These are phyloP conservation scores for Hypotaenidia okinawae DNA, from an alignment of 2,797 vertebrate species.

Conservation along the genomic window DNA sequence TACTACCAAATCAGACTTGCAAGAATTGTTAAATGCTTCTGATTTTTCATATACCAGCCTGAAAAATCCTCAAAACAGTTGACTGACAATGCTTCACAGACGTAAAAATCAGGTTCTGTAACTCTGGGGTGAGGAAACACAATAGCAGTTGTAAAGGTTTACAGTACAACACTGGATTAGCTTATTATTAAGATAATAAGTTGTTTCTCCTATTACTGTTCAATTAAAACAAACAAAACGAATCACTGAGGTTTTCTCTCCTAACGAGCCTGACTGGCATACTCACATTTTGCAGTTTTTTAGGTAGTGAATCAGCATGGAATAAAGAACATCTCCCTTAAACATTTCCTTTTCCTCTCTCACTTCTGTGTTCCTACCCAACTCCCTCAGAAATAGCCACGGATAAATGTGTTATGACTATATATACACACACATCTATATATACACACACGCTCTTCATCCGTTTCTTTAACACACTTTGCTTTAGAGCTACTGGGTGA, in stretches of 20 bases:
- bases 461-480: background rate
- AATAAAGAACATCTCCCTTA: background rate
- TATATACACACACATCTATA: background rate
- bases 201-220: background rate
- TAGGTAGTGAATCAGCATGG: background rate
- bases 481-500: background rate
- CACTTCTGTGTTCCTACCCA: background rate
- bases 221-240: slow-evolving; percentile 11
- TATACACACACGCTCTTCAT: background rate
- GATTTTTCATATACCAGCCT: background rate
- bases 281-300: background rate
- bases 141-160: background rate
- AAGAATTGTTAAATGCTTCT: background rate
- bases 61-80: background rate
- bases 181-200: background rate
- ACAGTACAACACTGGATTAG: background rate
- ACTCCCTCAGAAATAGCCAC: background rate
- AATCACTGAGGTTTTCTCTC: background rate
- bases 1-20: background rate
- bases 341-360: background rate
- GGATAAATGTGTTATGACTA: background rate
- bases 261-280: background rate
- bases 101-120: background rate
- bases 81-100: background rate
- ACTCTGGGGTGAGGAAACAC: background rate